Base-by-base conservation (phyloP, 2,888 invertebrate species). In the Drosophila meridiana region DNA sequence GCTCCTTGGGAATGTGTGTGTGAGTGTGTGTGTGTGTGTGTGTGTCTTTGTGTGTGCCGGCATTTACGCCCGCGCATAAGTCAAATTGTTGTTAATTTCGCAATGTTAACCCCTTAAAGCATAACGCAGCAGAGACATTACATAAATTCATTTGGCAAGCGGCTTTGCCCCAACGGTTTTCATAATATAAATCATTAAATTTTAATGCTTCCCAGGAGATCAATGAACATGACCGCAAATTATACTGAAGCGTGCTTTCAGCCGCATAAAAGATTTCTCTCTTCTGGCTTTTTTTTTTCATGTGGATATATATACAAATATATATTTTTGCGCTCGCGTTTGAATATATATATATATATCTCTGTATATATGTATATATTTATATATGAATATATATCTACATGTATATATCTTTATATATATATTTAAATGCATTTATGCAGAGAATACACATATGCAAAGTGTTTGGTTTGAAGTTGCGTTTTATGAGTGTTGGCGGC, bases 151-250 rank as follows among this genome's bases (percentile, higher is more conserved):
- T 88, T 89, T 82, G 58, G 32, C 38, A 45, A 43, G 52, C 52
- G 57, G n/a, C 59, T 57, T 40, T 43, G 53, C 47, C 69, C 61
- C 72, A 61, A 64, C 55, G 66, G 68, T 58, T 72, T 69, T 69
- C 75, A 76, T 74, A 80, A 80, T 86, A 92, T 92, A 91, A 91
- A 91, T 91, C 91, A 92, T 91, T 91, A 92, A 91, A 91, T 92
- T 92, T 91, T 92, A 91, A 91, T 91, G 91, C 91, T 91, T 90
- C 92, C 92, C 91, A 83, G 81, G 83, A 90, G 92, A 89, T 91
- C 87, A 92, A 92, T 91, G 92, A 91, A 92, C 91, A 92, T 91
- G 91, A 92, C 91, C 91, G 91, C 92, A 91, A 90, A 88, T 88
- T 88, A 90, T 90, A 83, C 90, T 85, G 90, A 80, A 88, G 87